These are phyloP conservation scores for Sebastiscus tertius DNA, from an alignment of 2,797 vertebrate species.

Conservation along the genomic window DNA sequence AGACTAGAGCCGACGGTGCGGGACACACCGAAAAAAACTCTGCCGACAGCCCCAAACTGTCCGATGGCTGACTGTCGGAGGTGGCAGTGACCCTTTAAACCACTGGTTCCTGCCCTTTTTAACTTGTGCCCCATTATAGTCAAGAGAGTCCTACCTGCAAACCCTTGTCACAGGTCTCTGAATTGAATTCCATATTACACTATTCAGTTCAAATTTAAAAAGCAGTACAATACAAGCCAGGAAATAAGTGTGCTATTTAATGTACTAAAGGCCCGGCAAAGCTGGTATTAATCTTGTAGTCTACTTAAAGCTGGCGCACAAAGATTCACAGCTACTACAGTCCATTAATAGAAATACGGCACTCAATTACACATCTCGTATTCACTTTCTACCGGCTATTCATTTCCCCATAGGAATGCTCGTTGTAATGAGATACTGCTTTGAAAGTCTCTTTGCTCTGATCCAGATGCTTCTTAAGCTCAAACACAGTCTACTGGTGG, in stretches of 20 bases:
- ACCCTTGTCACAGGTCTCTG: neutral
- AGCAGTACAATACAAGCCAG: neutral
- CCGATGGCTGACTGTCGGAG: too few species aligned
- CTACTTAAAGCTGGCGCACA: slow-evolving; percentile 9
- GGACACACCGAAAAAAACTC: too few species aligned
- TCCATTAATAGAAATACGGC: slow-evolving; percentile 31
- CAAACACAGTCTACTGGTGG: neutral
- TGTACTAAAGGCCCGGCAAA: neutral
- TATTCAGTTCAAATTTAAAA: neutral
- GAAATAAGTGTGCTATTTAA: neutral
- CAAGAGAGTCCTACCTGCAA: neutral
- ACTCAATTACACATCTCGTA: slow-evolving; percentile 40
- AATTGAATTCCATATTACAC: neutral
- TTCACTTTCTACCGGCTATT: slow-evolving; percentile 32
- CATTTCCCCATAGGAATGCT: slow-evolving; percentile 19
- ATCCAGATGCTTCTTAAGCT: slow-evolving; percentile 10
- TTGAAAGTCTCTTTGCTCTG: slow-evolving; percentile 22
- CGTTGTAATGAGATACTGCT: slow-evolving; percentile 39
- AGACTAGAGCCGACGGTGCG: too few species aligned
- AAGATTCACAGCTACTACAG: slow-evolving; percentile 27
- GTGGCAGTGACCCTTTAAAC: neutral
- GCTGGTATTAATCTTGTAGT: slow-evolving; percentile 2
- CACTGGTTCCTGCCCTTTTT: neutral
- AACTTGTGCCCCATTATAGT: neutral
- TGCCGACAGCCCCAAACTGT: too few species aligned